phyloP scores from a whole-genome alignment of 2,797 vertebrate species.

The Morelia viridis region DNA sequence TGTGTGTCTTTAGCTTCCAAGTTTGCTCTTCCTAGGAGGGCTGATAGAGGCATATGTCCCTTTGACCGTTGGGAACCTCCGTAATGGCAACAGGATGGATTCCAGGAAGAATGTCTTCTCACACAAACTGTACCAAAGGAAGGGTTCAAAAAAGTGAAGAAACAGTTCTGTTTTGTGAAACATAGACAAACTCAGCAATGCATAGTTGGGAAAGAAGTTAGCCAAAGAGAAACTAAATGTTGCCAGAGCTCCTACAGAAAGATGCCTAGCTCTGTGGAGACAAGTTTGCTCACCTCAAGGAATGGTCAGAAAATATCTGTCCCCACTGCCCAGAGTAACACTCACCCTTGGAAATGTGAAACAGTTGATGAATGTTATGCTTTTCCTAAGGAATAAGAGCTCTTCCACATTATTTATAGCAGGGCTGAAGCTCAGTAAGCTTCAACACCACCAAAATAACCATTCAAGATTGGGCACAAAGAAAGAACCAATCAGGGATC shows the following conservation, averaged over 20 bases:
- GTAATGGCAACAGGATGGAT: background rate
- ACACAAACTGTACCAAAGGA: background rate
- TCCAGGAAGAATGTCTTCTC: background rate
- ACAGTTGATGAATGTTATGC: no score
- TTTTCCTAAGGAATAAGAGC: no score
- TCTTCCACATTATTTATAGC: no score
- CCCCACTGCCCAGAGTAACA: no score
- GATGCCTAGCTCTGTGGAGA: background rate
- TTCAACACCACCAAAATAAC: no score
- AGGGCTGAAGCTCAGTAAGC: background rate
- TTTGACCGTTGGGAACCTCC: background rate
- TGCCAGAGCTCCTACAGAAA: background rate
- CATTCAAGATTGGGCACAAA: no score
- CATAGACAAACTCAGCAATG: background rate
- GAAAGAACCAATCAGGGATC: no score
- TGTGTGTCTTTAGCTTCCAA: background rate
- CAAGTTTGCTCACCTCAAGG: background rate
- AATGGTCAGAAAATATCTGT: background rate
- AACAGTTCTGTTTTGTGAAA: background rate
- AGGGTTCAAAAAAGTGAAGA: background rate
- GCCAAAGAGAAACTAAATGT: background rate
- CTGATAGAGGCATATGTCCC: background rate
- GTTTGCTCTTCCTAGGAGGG: background rate
- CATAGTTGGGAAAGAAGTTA: background rate
- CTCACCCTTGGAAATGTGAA: no score